Evolutionary conservation across 2,113 vertebrate genomes (phyloP).

Genomic region (Neolamprologus sp.): DNA sequence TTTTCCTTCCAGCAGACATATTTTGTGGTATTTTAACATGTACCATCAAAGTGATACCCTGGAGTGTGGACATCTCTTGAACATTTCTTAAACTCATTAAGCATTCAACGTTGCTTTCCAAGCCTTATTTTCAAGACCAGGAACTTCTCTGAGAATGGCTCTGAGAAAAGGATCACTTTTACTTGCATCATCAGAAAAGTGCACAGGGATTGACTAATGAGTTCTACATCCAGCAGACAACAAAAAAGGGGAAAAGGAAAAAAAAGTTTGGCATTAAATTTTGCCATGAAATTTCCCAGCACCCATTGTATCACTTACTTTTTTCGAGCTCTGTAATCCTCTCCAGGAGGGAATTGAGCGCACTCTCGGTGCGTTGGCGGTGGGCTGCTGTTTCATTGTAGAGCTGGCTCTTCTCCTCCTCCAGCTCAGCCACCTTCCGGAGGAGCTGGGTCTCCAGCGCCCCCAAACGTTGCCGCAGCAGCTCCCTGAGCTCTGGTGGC

Average conservation of each 20-base stretch:
- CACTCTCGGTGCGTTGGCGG: slow-evolving; percentile 86
- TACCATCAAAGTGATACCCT: slow-evolving; percentile 23
- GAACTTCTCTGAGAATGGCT: neutral
- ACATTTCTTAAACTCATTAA: slow-evolving; percentile 31
- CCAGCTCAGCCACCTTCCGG: slow-evolving; percentile 89
- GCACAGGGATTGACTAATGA: slow-evolving; percentile 30
- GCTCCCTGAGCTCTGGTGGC: slow-evolving; percentile 83
- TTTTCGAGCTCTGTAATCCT: slow-evolving; percentile 90
- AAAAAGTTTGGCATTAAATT: neutral
- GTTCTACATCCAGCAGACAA: slow-evolving; percentile 7
- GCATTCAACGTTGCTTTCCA: slow-evolving; percentile 24
- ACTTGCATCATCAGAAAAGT: slow-evolving; percentile 33
- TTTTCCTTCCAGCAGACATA: neutral
- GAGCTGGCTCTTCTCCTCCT: slow-evolving; percentile 91
- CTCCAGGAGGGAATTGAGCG: slow-evolving; percentile 86
- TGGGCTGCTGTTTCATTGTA: slow-evolving; percentile 93
- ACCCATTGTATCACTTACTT: slow-evolving; percentile 70
- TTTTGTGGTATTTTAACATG: slow-evolving; percentile 14
- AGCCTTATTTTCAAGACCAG: slow-evolving; percentile 3
- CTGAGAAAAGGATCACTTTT: slow-evolving; percentile 3
- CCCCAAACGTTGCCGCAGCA: slow-evolving; percentile 84
- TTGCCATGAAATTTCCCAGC: neutral
- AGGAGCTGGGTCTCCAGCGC: slow-evolving; percentile 90
- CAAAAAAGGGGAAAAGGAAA: neutral
- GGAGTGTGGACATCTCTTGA: slow-evolving; percentile 13